phyloP scores from a whole-genome alignment of 2,797 vertebrate species.

The Macropodus opercularis region DNA sequence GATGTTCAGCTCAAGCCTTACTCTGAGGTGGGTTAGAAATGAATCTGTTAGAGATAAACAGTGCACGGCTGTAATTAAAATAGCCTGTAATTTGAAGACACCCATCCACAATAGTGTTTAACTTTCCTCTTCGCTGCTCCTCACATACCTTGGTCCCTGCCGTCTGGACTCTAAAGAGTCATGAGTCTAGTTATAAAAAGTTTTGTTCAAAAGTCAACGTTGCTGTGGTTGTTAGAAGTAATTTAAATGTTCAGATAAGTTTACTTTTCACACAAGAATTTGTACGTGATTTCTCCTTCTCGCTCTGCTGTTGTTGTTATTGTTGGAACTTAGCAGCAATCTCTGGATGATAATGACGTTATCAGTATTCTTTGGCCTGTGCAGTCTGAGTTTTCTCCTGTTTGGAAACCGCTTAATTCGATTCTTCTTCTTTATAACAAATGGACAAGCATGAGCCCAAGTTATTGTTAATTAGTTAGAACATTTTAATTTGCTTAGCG shows the following conservation, averaged over 20 bases:
- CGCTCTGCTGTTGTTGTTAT: slow-evolving; percentile 3
- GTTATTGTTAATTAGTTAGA: too few species aligned
- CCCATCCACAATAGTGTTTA: background rate
- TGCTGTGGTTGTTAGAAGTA: slow-evolving; percentile 32
- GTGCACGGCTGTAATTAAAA: slow-evolving; percentile 22
- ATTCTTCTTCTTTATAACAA: too few species aligned
- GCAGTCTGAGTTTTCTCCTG: background rate
- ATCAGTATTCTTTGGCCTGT: background rate
- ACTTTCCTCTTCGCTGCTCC: background rate
- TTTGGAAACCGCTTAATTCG: background rate
- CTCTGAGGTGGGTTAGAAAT: slow-evolving; percentile 4
- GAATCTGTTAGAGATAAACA: slow-evolving; percentile 7
- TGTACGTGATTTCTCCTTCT: background rate
- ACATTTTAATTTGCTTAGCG: too few species aligned
- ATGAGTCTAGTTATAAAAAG: slow-evolving; percentile 28
- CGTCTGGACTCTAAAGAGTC: slow-evolving; percentile 22
- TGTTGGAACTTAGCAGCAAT: background rate
- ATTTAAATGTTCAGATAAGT: too few species aligned
- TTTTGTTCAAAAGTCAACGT: slow-evolving; percentile 33
- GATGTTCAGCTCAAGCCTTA: background rate
- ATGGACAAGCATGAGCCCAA: too few species aligned
- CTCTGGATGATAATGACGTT: slow-evolving; percentile 3
- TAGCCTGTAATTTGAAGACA: slow-evolving; percentile 9
- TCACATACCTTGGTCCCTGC: background rate
- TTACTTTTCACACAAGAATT: too few species aligned